phyloP scores from a whole-genome alignment of 2,888 invertebrate species.

The Fragum sueziense region DNA sequence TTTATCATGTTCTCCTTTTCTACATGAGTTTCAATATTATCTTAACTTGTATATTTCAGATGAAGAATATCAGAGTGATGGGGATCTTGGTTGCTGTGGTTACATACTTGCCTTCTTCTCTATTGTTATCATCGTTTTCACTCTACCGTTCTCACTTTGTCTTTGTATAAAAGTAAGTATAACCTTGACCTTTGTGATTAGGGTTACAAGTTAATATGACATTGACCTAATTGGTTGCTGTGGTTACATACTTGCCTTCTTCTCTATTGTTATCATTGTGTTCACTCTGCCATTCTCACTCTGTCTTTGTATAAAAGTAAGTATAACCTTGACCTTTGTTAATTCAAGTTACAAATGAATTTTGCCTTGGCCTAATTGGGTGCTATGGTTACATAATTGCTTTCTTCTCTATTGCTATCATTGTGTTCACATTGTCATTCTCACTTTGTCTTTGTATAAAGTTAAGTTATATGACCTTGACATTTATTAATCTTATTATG shows the following conservation, averaged over 20 bases:
- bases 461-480: too few relatives aligned
- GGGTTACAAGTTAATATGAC: too few relatives aligned
- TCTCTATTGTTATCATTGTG: slow-evolving; percentile 69
- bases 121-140: slow-evolving; percentile 65
- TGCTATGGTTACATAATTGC: too few relatives aligned
- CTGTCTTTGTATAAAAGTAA: slow-evolving; percentile 75
- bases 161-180: slow-evolving; percentile 73
- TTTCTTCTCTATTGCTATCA: background rate
- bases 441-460: too few relatives aligned
- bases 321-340: too few relatives aligned
- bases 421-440: too few relatives aligned
- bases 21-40: too few relatives aligned
- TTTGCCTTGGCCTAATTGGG: background rate
- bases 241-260: slow-evolving; percentile 73
- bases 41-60: slow-evolving; percentile 32
- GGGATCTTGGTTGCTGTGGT: slow-evolving; percentile 71
- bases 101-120: slow-evolving; percentile 74
- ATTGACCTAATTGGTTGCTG: slow-evolving; percentile 74
- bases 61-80: slow-evolving; percentile 29
- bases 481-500: too few relatives aligned
- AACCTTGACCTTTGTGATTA: background rate
- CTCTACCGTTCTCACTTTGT: slow-evolving; percentile 74
- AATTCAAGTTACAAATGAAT: background rate
- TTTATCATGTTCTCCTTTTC: too few relatives aligned
- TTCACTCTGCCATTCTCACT: slow-evolving; percentile 74